phyloP scores from a whole-genome alignment of 2,888 invertebrate species.

The Drosophila histrio region DNA sequence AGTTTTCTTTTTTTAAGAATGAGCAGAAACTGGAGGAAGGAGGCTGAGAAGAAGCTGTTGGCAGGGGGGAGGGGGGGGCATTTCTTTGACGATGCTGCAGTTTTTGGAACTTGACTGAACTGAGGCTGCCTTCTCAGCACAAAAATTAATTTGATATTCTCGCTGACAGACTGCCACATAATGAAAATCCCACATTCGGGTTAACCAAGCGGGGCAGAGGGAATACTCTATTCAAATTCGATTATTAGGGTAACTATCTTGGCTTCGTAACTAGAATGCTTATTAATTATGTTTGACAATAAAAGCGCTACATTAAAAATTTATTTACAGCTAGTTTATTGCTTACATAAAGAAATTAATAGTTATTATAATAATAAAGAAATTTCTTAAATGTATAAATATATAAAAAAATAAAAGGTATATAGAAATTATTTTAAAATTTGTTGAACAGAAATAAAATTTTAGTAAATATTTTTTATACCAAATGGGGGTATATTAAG shows the following conservation, averaged over 20 bases:
- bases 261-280: neutral
- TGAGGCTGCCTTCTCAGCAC: conserved; percentile 42
- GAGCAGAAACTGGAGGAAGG: neutral
- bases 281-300: neutral
- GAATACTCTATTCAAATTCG: neutral
- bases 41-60: neutral
- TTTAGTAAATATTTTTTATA: too few relatives aligned
- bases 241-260: neutral
- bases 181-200: conserved; percentile 28
- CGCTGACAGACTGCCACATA: conserved; percentile 22
- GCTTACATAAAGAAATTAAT: neutral
- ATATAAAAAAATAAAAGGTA: too few relatives aligned
- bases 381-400: too few relatives aligned
- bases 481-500: too few relatives aligned
- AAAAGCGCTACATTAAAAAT: neutral
- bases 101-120: conserved; percentile 31
- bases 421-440: too few relatives aligned
- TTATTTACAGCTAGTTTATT: neutral
- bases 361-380: neutral
- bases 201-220: neutral
- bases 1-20: conserved; percentile 21
- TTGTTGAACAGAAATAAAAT: too few relatives aligned
- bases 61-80: neutral
- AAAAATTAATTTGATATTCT: conserved; percentile 63
- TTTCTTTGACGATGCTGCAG: conserved; percentile 64